phyloP scores from a whole-genome alignment of 2,888 invertebrate genomes.

The Pollenia amentaria region DNA sequence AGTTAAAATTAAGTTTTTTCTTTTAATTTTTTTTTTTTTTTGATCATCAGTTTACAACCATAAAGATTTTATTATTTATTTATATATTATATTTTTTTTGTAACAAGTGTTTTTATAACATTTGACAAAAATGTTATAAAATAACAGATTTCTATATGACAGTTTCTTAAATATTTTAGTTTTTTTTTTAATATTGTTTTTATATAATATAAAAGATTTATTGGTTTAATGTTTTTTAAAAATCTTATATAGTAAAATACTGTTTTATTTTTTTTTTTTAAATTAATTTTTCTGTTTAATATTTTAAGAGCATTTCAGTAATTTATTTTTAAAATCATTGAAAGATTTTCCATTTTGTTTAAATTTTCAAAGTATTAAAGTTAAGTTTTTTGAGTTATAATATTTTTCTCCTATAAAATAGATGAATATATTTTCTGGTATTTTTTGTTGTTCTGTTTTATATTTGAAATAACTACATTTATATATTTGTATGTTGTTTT shows the following conservation, averaged over 20 bases:
- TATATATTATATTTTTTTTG: slow-evolving; percentile 71
- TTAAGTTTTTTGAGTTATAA: no score
- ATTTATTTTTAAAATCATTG: slow-evolving; percentile 58
- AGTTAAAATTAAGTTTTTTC: slow-evolving; percentile 33
- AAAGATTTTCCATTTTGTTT: not conserved
- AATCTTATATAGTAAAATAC: slow-evolving; percentile 74
- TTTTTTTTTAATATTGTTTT: slow-evolving; percentile 60
- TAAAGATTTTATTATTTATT: slow-evolving; percentile 79
- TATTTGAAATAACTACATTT: slow-evolving; percentile 68
- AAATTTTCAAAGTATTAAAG: no score
- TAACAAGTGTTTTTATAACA: slow-evolving; percentile 70
- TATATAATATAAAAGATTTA: slow-evolving; percentile 63
- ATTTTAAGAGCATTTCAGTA: slow-evolving; percentile 37
- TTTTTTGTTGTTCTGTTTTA: slow-evolving; percentile 12
- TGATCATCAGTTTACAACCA: slow-evolving; percentile 83
- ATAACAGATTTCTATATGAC: slow-evolving; percentile 68
- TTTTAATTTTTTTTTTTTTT: slow-evolving; percentile 78
- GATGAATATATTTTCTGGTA: not conserved
- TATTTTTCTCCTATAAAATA: no score
- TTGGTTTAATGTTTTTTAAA: slow-evolving; percentile 54
- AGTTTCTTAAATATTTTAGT: slow-evolving; percentile 40
- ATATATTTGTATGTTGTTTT: slow-evolving; percentile 23
- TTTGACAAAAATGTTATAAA: slow-evolving; percentile 68
- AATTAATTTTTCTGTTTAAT: slow-evolving; percentile 58
- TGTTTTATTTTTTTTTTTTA: slow-evolving; percentile 60